phyloP scores from a whole-genome alignment of 2,797 vertebrate species.

The Peromyscus eremicus region DNA sequence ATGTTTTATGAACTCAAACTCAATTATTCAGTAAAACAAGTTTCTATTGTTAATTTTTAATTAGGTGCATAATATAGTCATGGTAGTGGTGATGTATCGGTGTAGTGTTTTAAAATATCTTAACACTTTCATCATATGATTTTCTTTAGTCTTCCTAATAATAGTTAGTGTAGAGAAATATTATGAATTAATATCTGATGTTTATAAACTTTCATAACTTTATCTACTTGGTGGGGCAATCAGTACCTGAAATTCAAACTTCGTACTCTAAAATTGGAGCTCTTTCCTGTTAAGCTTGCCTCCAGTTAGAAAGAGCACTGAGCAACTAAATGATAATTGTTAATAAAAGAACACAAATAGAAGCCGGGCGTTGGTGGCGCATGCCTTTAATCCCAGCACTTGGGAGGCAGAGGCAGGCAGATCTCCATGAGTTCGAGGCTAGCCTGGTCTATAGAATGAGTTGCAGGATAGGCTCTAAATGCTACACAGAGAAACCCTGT shows the following conservation, averaged over 20 bases:
- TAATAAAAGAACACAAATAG: not conserved
- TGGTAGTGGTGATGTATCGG: not conserved
- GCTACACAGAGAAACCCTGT: no score
- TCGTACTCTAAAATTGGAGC: not conserved
- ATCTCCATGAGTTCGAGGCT: no score
- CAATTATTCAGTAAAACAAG: not conserved
- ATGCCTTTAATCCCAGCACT: no score
- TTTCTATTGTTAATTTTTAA: slow-evolving; percentile 22
- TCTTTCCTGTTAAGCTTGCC: slow-evolving; percentile 34
- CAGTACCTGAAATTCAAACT: not conserved
- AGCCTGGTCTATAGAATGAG: no score
- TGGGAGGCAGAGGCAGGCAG: no score
- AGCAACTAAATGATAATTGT: not conserved
- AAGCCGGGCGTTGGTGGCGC: no score
- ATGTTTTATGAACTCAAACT: slow-evolving; percentile 28
- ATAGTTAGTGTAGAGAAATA: not conserved
- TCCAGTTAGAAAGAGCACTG: not conserved
- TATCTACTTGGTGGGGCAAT: not conserved
- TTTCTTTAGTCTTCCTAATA: not conserved
- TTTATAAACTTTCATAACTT: not conserved
- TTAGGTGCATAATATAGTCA: not conserved
- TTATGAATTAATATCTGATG: not conserved
- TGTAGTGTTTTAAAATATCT: slow-evolving; percentile 46
- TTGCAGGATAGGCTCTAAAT: no score
- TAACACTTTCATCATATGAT: not conserved